phyloP scores from a whole-genome alignment of 2,888 invertebrate species.

The Stenoptilia bipunctidactyla region DNA sequence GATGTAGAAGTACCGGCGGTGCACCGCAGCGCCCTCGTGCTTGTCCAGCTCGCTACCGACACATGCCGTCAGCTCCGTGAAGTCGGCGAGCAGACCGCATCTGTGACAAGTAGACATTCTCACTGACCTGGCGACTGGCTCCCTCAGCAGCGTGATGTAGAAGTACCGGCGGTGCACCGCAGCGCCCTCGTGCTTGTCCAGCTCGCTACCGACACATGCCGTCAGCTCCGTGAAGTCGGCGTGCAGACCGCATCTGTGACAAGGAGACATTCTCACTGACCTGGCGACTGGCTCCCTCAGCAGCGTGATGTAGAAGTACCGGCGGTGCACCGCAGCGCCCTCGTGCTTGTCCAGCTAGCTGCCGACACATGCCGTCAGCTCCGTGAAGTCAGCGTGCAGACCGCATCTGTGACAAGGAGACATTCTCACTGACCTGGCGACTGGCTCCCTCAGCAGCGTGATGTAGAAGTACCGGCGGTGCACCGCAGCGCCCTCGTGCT shows the following conservation, averaged over 20 bases:
- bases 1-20: conserved; percentile 95
- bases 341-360: conserved; percentile 92
- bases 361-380: conserved; percentile 92
- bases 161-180: conserved; percentile 89
- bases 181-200: conserved; percentile 91
- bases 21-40: conserved; percentile 85
- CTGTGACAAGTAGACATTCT: conserved; percentile 28
- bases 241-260: conserved; percentile 88
- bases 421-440: conserved; percentile 70
- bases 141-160: conserved; percentile 94
- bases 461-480: conserved; percentile 96
- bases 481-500: conserved; percentile 86
- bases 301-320: conserved; percentile 97
- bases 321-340: conserved; percentile 81
- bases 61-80: conserved; percentile 94
- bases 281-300: conserved; percentile 92
- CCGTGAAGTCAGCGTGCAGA: conserved; percentile 98
- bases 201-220: conserved; percentile 88
- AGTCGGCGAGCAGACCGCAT: conserved; percentile 98
- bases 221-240: conserved; percentile 99
- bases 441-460: conserved; percentile 93
- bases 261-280: conserved; percentile 25
- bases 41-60: conserved; percentile 93
- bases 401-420: conserved; percentile 77
- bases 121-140: conserved; percentile 84